phyloP scores from a whole-genome alignment of 2,888 invertebrate species.

The Chloroclystis v-ata region DNA sequence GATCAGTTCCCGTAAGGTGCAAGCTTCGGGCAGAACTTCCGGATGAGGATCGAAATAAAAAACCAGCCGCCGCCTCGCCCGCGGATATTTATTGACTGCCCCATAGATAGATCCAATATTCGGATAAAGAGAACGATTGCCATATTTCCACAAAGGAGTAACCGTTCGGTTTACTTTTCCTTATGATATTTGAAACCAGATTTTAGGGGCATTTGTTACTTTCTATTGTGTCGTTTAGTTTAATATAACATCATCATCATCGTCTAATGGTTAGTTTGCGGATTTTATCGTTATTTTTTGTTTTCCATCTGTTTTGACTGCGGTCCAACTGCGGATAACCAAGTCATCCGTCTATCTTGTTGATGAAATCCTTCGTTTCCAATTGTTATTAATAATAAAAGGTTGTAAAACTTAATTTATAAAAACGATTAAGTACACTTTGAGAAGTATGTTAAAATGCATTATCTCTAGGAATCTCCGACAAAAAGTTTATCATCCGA shows the following conservation, averaged over 20 bases:
- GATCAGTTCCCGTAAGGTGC: too few relatives aligned
- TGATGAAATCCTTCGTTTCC: too few relatives aligned
- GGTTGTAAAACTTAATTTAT: too few relatives aligned
- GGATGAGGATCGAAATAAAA: constrained; percentile 23
- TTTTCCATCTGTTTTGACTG: too few relatives aligned
- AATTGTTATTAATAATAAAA: too few relatives aligned
- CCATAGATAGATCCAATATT: constrained; percentile 28
- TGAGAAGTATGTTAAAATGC: too few relatives aligned
- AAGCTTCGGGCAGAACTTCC: constrained; percentile 12
- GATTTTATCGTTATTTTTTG: neutral
- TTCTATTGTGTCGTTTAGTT: neutral
- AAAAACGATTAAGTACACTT: too few relatives aligned
- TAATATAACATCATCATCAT: too few relatives aligned
- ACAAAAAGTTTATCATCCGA: too few relatives aligned
- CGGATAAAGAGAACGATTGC: constrained; percentile 22
- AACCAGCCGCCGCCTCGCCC: constrained; percentile 22
- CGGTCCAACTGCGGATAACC: too few relatives aligned
- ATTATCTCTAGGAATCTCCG: too few relatives aligned
- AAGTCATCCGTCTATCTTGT: too few relatives aligned
- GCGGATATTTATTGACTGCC: constrained; percentile 29
- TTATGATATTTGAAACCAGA: constrained; percentile 8
- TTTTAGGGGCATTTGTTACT: neutral
- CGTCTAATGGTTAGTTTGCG: neutral
- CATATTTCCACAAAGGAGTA: constrained; percentile 22
- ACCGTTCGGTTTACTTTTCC: constrained; percentile 19